Percentiles rank a stretch among this genome's conserved stretches.
These are phyloP conservation scores for Taxidea taxus DNA, from an alignment of 2,113 vertebrate species.

Conservation along the genomic window DNA sequence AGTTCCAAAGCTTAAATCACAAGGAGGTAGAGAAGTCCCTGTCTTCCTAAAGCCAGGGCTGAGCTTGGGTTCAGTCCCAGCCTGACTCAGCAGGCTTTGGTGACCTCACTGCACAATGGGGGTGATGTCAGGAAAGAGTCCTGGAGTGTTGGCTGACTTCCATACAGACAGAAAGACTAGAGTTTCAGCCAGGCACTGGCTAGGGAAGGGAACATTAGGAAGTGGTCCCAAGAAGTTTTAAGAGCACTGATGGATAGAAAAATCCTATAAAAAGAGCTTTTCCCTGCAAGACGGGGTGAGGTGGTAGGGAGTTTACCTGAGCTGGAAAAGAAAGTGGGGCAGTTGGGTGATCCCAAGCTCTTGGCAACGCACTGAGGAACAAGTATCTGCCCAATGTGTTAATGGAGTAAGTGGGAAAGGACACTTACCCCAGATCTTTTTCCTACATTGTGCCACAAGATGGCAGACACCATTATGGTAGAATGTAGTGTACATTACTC, in stretches of 20 bases:
- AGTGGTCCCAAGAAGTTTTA: not conserved
- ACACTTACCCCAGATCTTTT: not conserved
- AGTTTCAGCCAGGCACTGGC: not conserved
- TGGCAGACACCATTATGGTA: not conserved
- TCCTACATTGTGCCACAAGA: not conserved
- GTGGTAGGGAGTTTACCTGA: not conserved
- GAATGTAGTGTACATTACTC: not conserved
- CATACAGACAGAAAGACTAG: not conserved
- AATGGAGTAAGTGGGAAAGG: not conserved
- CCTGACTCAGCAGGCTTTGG: conserved; percentile 28
- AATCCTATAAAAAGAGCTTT: not conserved
- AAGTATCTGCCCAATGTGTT: not conserved
- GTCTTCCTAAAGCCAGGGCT: not conserved
- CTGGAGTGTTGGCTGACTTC: not conserved
- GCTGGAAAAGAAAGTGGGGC: not conserved
- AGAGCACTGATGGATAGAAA: not conserved
- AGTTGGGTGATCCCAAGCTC: not conserved
- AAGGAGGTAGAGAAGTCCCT: not conserved
- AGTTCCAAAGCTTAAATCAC: not conserved
- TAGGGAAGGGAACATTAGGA: not conserved
- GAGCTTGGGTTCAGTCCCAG: not conserved
- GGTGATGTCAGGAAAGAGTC: not conserved
- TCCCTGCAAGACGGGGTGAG: not conserved
- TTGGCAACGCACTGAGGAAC: not conserved
- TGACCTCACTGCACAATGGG: not conserved